These are phyloP conservation scores for Pristionchus pacificus DNA, from an alignment of 1,140 invertebrate genomes.

Conservation along the genomic window DNA sequence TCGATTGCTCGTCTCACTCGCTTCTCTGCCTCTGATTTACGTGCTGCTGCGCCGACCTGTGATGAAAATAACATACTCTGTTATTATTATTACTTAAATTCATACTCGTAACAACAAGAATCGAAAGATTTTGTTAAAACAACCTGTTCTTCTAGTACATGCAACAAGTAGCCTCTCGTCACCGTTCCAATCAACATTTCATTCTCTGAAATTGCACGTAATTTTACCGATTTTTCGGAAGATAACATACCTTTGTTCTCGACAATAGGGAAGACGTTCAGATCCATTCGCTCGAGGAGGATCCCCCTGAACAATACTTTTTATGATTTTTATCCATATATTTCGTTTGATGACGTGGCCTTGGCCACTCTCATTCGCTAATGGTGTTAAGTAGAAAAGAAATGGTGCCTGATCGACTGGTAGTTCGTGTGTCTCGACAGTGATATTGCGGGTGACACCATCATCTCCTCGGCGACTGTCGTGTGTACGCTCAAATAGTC, in stretches of 20 bases:
- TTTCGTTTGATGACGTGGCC: no score
- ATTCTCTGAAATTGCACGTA: slow-evolving; percentile 40
- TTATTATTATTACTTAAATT: no score
- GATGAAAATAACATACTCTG: not conserved
- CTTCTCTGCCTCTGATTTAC: slow-evolving; percentile 48
- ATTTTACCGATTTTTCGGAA: slow-evolving; percentile 1
- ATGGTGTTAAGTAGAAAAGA: no score
- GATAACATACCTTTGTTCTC: slow-evolving; percentile 41
- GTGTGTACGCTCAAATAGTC: slow-evolving; percentile 51
- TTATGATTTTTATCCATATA: no score
- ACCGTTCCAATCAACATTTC: slow-evolving; percentile 55
- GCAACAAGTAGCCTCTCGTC: slow-evolving; percentile 41
- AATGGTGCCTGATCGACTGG: no score
- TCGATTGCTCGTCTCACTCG: slow-evolving; percentile 50
- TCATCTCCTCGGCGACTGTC: slow-evolving; percentile 51
- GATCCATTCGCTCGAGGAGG: slow-evolving; percentile 44
- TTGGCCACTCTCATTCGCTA: no score
- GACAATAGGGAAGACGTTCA: slow-evolving; percentile 52
- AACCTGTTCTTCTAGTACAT: slow-evolving; percentile 41
- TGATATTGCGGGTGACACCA: slow-evolving; percentile 46
- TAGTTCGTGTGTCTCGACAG: slow-evolving; percentile 48
- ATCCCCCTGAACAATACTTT: no score
- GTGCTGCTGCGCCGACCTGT: slow-evolving; percentile 50
- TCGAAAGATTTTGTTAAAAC: no score
- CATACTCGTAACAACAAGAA: no score